Evolutionary conservation across 1,140 invertebrate species (phyloP).

Genomic region (Probaryconus sp.): DNA sequence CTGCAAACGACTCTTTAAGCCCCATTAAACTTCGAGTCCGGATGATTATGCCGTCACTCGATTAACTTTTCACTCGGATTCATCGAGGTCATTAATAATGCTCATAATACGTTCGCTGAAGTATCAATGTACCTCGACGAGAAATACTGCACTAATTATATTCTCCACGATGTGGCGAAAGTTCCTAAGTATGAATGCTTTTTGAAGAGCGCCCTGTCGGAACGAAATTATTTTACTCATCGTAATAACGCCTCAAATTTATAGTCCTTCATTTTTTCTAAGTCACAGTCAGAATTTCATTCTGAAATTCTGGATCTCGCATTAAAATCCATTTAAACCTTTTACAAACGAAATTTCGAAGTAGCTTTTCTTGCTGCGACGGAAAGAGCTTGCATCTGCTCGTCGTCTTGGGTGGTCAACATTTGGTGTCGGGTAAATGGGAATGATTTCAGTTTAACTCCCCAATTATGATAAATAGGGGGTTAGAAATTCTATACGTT

Average conservation of each 20-base stretch:
- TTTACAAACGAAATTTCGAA: too few species aligned
- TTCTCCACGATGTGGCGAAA: constrained; percentile 42
- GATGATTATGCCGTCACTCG: constrained; percentile 57
- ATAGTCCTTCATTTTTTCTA: constrained; percentile 38
- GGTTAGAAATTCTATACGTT: neutral
- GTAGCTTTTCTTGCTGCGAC: too few species aligned
- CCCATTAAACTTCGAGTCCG: constrained; percentile 50
- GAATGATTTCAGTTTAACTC: constrained; percentile 5
- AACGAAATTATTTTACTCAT: constrained; percentile 27
- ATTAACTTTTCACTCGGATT: constrained; percentile 59
- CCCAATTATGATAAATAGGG: constrained; percentile 23
- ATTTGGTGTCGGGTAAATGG: constrained; percentile 29
- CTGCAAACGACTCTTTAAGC: constrained; percentile 52
- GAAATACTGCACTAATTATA: constrained; percentile 57
- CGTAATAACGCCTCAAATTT: constrained; percentile 44
- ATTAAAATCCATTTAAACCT: constrained; percentile 1
- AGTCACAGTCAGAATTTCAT: constrained; percentile 25
- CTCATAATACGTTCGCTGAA: constrained; percentile 49
- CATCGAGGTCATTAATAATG: constrained; percentile 52
- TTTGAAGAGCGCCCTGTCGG: constrained; percentile 32
- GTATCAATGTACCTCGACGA: constrained; percentile 43
- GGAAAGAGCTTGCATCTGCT: constrained; percentile 25
- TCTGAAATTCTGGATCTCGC: constrained; percentile 4
- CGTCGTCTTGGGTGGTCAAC: constrained; percentile 12
- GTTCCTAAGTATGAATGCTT: constrained; percentile 45